phyloP scores from a whole-genome alignment of 1,140 invertebrate genomes.

The silkworm (Bombyx mori) region ASM3026992v2 NC_085131.1:8303501-8304000 shows the following conservation, averaged over 20 bases:
- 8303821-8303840: conserved; percentile 6
- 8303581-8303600: conserved; percentile 83
- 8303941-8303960: conserved; percentile 67
- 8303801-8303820: conserved; percentile 11
- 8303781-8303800: conserved; percentile 9
- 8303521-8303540: too few relatives aligned
- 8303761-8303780: conserved; percentile 32
- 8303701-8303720: conserved; percentile 41
- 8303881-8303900: too few relatives aligned
- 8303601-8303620: conserved; percentile 80
- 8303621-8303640: conserved; percentile 75
- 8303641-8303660: conserved; percentile 77
- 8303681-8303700: conserved; percentile 48
- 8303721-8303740: conserved; percentile 63
- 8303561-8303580: conserved; percentile 73
- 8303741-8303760: conserved; percentile 19
- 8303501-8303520: too few relatives aligned
- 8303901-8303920: too few relatives aligned
- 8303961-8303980: conserved; percentile 15
- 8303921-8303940: conserved; percentile 14
- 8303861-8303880: too few relatives aligned
- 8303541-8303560: neutral
- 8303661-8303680: conserved; percentile 21
- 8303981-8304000: conserved; percentile 10
- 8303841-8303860: too few relatives aligned